A percentile compares a stretch with the other conserved stretches of the same genome.
These are phyloP conservation scores for Drosophila rufa DNA, from an alignment of 1,140 invertebrate species.

Conservation along the genomic window DNA sequence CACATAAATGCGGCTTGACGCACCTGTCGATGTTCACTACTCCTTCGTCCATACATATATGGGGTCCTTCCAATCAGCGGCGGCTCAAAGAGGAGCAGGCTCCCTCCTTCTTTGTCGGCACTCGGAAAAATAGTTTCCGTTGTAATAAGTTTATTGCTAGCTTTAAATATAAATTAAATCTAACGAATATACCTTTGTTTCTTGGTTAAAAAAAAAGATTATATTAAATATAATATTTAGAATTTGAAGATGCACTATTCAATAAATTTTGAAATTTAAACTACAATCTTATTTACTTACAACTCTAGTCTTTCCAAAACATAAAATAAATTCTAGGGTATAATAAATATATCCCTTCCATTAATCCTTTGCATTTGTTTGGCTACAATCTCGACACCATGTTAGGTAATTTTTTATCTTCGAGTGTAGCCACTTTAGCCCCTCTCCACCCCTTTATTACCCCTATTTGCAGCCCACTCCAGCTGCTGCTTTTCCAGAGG, in stretches of 20 bases:
- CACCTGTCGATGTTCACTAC: slow-evolving; percentile 37
- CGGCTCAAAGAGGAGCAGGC: slow-evolving; percentile 9
- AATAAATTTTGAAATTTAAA: no score
- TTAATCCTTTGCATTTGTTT: background rate
- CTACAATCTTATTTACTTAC: background rate
- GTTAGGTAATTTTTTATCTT: background rate
- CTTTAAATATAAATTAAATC: background rate
- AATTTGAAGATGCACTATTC: background rate
- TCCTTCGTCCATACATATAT: background rate
- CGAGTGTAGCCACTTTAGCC: background rate
- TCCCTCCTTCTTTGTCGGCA: slow-evolving; percentile 9
- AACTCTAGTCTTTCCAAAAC: background rate
- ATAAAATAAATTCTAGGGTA: background rate
- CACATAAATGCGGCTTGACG: slow-evolving; percentile 26
- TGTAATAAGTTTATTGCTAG: background rate
- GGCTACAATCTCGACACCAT: background rate
- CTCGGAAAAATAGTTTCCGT: slow-evolving; percentile 10
- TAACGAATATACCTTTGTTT: background rate
- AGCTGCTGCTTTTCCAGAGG: slow-evolving; percentile 18
- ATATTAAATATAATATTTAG: no score
- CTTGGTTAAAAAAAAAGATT: background rate
- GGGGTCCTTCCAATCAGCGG: slow-evolving; percentile 66
- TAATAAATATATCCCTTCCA: no score
- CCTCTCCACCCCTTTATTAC: background rate
- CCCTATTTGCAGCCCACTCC: background rate